Percentiles rank a stretch among this genome's conserved stretches.
These are phyloP conservation scores for Mayetiola destructor DNA, from an alignment of 2,888 invertebrate species.

Conservation along the genomic window DNA sequence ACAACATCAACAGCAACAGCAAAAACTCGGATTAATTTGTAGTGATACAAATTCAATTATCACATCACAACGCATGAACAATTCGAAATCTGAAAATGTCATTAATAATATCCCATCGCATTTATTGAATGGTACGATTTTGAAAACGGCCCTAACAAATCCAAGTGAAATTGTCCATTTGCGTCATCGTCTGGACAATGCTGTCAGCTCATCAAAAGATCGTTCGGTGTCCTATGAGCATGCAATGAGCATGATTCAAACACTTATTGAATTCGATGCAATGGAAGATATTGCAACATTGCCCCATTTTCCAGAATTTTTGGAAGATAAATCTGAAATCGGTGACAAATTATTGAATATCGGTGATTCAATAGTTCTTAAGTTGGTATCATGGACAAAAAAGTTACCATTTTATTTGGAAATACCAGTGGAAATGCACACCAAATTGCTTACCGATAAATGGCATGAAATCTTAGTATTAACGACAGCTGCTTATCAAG, in stretches of 20 bases:
- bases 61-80: conserved; percentile 33
- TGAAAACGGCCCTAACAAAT: conserved; percentile 87
- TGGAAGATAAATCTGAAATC: conserved; percentile 81
- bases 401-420: conserved; percentile 93
- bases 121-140: conserved; percentile 80
- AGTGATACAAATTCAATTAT: conserved; percentile 24
- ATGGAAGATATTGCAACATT: conserved; percentile 91
- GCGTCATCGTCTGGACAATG: conserved; percentile 73
- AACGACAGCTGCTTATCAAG: conserved; percentile 87
- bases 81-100: conserved; percentile 24
- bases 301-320: conserved; percentile 76
- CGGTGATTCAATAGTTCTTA: conserved; percentile 95
- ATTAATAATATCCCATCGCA: conserved; percentile 43
- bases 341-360: conserved; percentile 88
- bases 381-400: conserved; percentile 98
- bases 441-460: conserved; percentile 88
- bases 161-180: conserved; percentile 85
- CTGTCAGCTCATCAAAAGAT: conserved; percentile 76
- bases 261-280: conserved; percentile 90
- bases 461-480: conserved; percentile 94
- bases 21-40: conserved; percentile 18
- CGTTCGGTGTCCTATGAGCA: conserved; percentile 69
- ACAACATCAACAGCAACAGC: conserved; percentile 29
- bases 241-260: conserved; percentile 76
- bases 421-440: conserved; percentile 90